Evolutionary conservation across 2,797 vertebrate genomes (phyloP).

Genomic region (Lagorchestes hirsutus): DNA sequence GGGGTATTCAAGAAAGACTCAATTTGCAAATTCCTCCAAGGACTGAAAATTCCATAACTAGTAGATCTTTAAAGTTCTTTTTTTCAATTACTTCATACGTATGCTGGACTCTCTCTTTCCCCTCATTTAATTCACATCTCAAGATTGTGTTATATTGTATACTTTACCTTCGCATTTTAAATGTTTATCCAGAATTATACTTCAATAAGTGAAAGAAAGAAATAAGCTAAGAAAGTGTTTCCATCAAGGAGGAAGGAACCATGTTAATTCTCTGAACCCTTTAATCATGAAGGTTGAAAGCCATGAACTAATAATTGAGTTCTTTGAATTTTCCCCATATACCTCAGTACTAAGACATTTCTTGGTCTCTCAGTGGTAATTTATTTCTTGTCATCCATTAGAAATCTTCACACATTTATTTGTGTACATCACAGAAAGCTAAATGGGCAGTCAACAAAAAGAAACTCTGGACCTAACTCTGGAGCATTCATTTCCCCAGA

Average conservation of each 20-base stretch:
- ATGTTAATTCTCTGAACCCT: constrained; percentile 37
- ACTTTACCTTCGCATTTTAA: constrained; percentile 33
- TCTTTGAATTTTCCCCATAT: constrained; percentile 62
- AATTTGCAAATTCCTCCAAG: constrained; percentile 2
- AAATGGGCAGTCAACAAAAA: background rate
- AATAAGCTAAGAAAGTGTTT: constrained; percentile 51
- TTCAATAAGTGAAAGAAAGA: constrained; percentile 50
- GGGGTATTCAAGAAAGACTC: constrained; percentile 4
- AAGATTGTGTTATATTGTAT: background rate
- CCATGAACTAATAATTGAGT: constrained; percentile 44
- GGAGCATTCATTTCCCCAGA: constrained; percentile 33
- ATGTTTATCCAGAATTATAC: constrained; percentile 68
- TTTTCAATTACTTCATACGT: constrained; percentile 60
- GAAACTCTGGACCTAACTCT: background rate
- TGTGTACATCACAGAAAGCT: constrained; percentile 55
- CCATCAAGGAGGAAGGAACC: constrained; percentile 49
- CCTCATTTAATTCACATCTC: constrained; percentile 68
- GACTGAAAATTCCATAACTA: constrained; percentile 58
- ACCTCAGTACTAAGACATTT: constrained; percentile 60
- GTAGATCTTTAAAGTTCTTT: constrained; percentile 59
- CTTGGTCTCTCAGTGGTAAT: constrained; percentile 56
- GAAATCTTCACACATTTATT: constrained; percentile 77
- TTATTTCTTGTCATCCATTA: constrained; percentile 68
- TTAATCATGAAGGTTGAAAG: constrained; percentile 58
- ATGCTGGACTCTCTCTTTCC: constrained; percentile 63